Evolutionary conservation across 2,797 vertebrate genomes (phyloP).

Genomic region (Austrolebias charrua): DNA sequence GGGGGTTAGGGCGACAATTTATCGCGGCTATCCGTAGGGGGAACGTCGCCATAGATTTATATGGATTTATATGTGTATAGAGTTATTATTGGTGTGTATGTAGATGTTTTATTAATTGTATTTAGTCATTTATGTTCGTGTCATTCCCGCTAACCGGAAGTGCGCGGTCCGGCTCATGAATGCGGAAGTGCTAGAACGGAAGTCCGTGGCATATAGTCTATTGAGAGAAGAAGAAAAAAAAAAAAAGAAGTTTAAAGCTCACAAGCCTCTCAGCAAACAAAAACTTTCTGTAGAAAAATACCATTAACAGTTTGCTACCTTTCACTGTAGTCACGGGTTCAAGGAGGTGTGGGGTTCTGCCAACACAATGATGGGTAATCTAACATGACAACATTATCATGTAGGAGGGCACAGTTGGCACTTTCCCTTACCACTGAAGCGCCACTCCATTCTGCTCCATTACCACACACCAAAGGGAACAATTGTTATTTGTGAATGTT

Average conservation of each 20-base stretch:
- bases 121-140: too few relatives aligned
- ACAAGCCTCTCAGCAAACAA: slow-evolving; percentile 38
- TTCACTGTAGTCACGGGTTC: slow-evolving; percentile 73
- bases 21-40: too few relatives aligned
- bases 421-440: slow-evolving; percentile 54
- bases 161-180: too few relatives aligned
- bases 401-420: slow-evolving; percentile 72
- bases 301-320: slow-evolving; percentile 71
- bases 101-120: too few relatives aligned
- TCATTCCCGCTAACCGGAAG: too few relatives aligned
- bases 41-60: too few relatives aligned
- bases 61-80: too few relatives aligned
- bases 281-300: slow-evolving; percentile 54
- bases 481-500: slow-evolving; percentile 56
- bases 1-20: too few relatives aligned
- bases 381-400: slow-evolving; percentile 79
- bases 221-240: too few relatives aligned
- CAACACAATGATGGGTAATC: slow-evolving; percentile 79
- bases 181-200: too few relatives aligned
- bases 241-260: slow-evolving; percentile 22
- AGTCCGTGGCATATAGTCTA: too few relatives aligned
- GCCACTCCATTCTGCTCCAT: slow-evolving; percentile 62
- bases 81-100: too few relatives aligned
- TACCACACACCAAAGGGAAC: slow-evolving; percentile 50
- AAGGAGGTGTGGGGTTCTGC: slow-evolving; percentile 72